A percentile compares a stretch with the other conserved stretches of the same genome.
Conservation (phyloP, 2,888 invertebrate genomes). For the Neuroscelio doddi region DNA sequence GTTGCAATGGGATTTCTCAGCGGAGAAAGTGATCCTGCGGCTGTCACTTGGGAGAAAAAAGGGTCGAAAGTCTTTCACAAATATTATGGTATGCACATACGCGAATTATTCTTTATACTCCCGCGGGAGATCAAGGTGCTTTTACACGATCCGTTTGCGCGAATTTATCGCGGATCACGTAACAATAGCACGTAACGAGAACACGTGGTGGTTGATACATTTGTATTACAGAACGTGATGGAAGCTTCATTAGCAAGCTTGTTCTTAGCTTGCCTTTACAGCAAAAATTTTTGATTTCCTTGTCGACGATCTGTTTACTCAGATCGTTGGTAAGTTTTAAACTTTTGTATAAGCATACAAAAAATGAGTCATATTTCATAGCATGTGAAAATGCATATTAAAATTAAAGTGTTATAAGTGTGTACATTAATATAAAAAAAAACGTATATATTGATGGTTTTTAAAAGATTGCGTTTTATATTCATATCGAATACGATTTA, state of each 20-base stretch:
- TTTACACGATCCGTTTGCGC: constrained; percentile 46
- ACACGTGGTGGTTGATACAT: constrained; percentile 54
- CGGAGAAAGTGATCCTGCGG: constrained; percentile 44
- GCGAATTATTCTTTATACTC: constrained; percentile 42
- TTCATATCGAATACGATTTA: no score
- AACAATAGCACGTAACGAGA: constrained; percentile 68
- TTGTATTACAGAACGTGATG: constrained; percentile 50
- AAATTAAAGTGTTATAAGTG: no score
- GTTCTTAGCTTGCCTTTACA: no score
- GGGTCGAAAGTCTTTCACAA: constrained; percentile 59
- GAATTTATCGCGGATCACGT: constrained; percentile 53
- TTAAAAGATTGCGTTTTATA: no score
- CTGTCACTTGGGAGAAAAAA: constrained; percentile 45
- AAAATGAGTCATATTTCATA: no score
- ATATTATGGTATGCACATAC: constrained; percentile 44
- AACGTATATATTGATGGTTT: no score
- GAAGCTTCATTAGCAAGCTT: constrained; percentile 59
- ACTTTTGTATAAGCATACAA: no score
- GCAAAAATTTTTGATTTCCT: no score
- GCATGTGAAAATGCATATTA: no score
- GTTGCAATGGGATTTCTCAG: constrained; percentile 23
- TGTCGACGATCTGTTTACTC: no score
- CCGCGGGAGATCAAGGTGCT: constrained; percentile 50
- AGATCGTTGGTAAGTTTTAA: no score
- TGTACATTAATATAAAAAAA: no score